Percentiles rank a stretch among this genome's conserved stretches.
Conservation (phyloP, 2,113 vertebrate genomes). For the Hemicordylus capensis region DNA sequence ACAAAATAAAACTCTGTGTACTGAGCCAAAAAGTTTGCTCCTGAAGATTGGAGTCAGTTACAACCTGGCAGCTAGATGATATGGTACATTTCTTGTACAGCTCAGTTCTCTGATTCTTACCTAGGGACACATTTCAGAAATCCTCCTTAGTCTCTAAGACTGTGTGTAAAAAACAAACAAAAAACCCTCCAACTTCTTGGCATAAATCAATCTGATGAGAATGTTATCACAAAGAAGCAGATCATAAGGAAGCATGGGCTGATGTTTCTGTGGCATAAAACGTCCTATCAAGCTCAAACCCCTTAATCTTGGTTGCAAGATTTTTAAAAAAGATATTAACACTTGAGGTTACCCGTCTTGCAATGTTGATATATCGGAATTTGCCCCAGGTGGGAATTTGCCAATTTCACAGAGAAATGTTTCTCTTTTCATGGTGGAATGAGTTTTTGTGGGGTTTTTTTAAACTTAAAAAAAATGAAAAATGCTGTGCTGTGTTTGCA, state of each 20-base stretch:
- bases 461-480: neutral
- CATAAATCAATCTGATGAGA: constrained; percentile 63
- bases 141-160: constrained; percentile 35
- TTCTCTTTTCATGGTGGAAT: neutral
- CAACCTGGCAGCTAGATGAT: constrained; percentile 8
- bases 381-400: constrained; percentile 26
- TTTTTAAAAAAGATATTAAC: constrained; percentile 35
- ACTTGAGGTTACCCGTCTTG: neutral
- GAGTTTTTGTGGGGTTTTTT: neutral
- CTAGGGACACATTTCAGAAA: constrained; percentile 49
- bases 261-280: constrained; percentile 13
- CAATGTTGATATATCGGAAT: constrained; percentile 16
- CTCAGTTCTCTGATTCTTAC: constrained; percentile 52
- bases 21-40: constrained; percentile 40
- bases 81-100: constrained; percentile 23
- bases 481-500: neutral
- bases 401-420: constrained; percentile 35
- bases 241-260: constrained; percentile 49
- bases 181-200: constrained; percentile 41
- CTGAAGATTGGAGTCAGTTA: constrained; percentile 37
- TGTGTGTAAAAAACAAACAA: constrained; percentile 34
- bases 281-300: constrained; percentile 26
- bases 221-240: constrained; percentile 56
- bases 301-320: constrained; percentile 41
- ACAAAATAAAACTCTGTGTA: neutral